Evolutionary conservation across 2,888 invertebrate genomes (phyloP), one percentile per base, ranked within the genome.

Genomic region (Electrophaes corylata): DNA sequence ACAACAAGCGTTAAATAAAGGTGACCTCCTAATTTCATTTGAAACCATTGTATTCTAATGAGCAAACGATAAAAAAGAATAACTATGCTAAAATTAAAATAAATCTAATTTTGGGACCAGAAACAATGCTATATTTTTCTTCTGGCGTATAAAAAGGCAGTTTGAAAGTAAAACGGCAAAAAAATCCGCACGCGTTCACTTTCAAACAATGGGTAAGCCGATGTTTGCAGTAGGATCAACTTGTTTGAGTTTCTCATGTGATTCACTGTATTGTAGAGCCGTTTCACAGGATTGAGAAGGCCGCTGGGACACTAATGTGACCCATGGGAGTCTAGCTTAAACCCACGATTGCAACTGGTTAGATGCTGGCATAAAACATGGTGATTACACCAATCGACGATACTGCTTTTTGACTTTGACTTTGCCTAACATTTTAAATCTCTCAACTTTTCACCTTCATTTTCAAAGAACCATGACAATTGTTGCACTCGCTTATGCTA

Each of bases 171-270:
- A 74, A 72, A 71, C 64, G 55, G 60, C 47, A 56, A 71, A 76
- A 76, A 75, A 76, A 73, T 71, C 66, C 65, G 73, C 75, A 73
- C 73, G 69, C 74, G 75, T 76, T 76, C 73, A 72, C 73, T 79
- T 79, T 84, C 75, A 81, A 86, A 88, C 86, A 87, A 88, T 84
- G 80, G 78, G 62, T 73, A 64, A 71, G 73, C 67, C 65, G 67
- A 72, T 84, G 81, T 89, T 89, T 86, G 83, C 73, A 60, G 66
- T 75, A 68, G 83, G 83, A 84, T 88, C 84, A 87, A 77, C 79
- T 62, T 87, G 81, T 89, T 88, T 88, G 84, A 76, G 74, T 76
- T 88, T 88, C 87, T 79, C 87, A 84, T 86, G 60, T 60, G 78
- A 78, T 78, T 75, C 74, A 70, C 68, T 72, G 57, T 63, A 61